Percentiles rank a stretch among this genome's conserved stretches.
These are phyloP conservation scores for Cephus pulcher DNA, from an alignment of 2,888 invertebrate species.

Conservation along the genomic window DNA sequence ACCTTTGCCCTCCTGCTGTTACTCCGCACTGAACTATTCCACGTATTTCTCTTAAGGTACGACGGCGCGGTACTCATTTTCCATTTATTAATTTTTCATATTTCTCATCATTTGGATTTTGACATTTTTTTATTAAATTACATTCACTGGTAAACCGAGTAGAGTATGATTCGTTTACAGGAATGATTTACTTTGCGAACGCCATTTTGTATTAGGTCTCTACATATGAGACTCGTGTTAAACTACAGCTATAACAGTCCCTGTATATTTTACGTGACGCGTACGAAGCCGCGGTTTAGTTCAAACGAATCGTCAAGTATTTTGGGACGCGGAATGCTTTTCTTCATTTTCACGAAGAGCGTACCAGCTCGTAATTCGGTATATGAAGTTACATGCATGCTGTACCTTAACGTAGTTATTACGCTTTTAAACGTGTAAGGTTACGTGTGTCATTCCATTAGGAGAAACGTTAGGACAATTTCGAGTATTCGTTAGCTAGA, in stretches of 20 bases:
- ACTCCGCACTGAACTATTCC: slow-evolving; percentile 10
- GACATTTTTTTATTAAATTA: neutral
- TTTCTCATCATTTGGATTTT: neutral
- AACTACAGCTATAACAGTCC: neutral
- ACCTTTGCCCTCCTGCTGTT: slow-evolving; percentile 36
- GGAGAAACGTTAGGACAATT: neutral
- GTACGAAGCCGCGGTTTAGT: neutral
- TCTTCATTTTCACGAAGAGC: neutral
- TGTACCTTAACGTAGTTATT: neutral
- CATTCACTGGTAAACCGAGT: neutral
- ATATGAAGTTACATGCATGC: neutral
- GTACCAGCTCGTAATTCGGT: neutral
- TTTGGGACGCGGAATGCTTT: neutral
- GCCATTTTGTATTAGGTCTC: neutral
- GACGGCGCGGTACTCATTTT: neutral
- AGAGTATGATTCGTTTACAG: neutral
- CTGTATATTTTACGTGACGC: neutral
- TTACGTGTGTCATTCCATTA: neutral
- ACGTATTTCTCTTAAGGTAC: slow-evolving; percentile 4
- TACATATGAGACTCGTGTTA: neutral
- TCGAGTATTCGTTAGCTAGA: neutral
- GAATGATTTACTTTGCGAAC: neutral
- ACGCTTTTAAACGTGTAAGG: neutral
- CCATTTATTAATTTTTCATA: neutral
- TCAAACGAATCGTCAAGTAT: neutral